Evolutionary conservation across 2,113 vertebrate genomes (phyloP), one percentile per base, ranked within the genome.

Genomic region (Aphyosemion australe): DNA sequence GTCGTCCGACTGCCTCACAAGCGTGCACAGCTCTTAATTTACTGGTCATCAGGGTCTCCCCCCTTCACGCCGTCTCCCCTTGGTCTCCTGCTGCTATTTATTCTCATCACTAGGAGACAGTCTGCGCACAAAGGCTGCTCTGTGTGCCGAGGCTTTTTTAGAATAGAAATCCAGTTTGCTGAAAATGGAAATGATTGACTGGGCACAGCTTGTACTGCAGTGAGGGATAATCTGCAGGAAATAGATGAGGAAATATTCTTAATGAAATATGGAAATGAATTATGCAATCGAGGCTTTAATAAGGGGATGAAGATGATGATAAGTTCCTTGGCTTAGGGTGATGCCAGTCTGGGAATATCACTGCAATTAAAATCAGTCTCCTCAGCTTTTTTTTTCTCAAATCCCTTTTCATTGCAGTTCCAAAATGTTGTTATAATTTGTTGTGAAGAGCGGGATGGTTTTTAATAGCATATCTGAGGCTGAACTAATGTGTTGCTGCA

Each of bases 171-270:
- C 66, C 19, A 43, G 79, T 84, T 78, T 84, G 87, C 82, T 77
- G 61, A 81, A 19, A 85, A 88, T 80, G 86, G 89, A 86, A 89
- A 89, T 84, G 88, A 90, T 83, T 87, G 89, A 86, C 88, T 86
- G 80, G 82, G 80, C 82, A 79, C 77, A 70, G 87, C 74, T 63
- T 50, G 47, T 67, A 70, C 34, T 7, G 79, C 81, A 76, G 80
- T 52, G 66, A 84, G 61, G 74, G 76, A 88, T 86, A 78, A 87
- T 83, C 78, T 52, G 4, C 72, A 51, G 71, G 54, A 76, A 68
- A 32, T 42, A 3, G 84, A 84, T 65, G 53, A 18, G 60, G 84
- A 77, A 77, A 69, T 71, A 69, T 79, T 80, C 76, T 74, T 82
- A 88, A 86, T 88, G 81, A 86, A 82, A 74, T 74, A 59, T 70